Conservation (phyloP, 2,113 vertebrate species). For the Tenebrosternarchus preto region DNA sequence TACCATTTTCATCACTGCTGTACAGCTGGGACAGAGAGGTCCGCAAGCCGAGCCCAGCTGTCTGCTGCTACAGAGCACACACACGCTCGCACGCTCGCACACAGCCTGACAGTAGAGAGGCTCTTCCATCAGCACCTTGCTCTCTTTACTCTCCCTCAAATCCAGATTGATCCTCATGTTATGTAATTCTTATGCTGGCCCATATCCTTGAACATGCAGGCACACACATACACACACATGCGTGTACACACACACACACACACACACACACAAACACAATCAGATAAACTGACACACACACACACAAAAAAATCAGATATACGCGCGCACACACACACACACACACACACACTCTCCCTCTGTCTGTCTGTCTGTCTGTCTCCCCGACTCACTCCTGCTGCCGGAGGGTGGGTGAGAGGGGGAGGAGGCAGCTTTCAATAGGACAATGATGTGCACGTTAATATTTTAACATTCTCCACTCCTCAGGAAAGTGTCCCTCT, state of each 20-base stretch:
- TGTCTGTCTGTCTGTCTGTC: too few relatives aligned
- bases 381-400: neutral
- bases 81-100: constrained; percentile 56
- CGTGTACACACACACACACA: constrained; percentile 30
- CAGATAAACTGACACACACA: neutral
- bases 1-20: constrained; percentile 74
- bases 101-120: neutral
- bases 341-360: neutral
- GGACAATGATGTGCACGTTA: constrained; percentile 37
- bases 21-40: constrained; percentile 36
- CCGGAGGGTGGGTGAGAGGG: too few relatives aligned
- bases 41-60: constrained; percentile 19
- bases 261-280: neutral
- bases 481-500: constrained; percentile 19
- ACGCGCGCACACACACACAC: neutral
- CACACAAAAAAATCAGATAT: neutral
- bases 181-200: constrained; percentile 82
- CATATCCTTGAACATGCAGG: constrained; percentile 70
- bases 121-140: constrained; percentile 15
- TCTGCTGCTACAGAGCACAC: constrained; percentile 50
- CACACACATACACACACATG: constrained; percentile 29
- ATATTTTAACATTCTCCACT: constrained; percentile 51
- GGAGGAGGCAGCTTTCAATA: constrained; percentile 29
- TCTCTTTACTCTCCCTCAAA: neutral
- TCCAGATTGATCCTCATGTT: constrained; percentile 57